Evolutionary conservation across 2,888 invertebrate genomes (phyloP).

Genomic region (Lasioglossum pauxillum): DNA sequence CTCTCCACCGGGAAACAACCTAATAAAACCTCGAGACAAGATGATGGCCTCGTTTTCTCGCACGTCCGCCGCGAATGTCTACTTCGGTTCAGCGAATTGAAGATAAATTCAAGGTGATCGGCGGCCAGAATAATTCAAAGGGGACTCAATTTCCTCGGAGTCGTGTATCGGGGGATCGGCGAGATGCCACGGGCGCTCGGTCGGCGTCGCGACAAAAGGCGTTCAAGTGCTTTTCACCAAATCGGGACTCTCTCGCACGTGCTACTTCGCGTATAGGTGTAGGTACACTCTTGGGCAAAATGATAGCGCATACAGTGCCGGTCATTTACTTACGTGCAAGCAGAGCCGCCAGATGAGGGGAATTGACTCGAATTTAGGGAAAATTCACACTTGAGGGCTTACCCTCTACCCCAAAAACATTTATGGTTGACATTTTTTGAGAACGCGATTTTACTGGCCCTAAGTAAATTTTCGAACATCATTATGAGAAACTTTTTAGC

Average conservation of each 20-base stretch:
- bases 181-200: not conserved
- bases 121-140: constrained; percentile 17
- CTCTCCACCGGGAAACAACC: not conserved
- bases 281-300: not conserved
- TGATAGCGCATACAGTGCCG: not conserved
- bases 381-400: too few relatives aligned
- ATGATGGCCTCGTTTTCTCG: constrained; percentile 10
- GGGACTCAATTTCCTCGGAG: constrained; percentile 17
- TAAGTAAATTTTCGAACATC: too few relatives aligned
- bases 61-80: not conserved
- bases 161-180: constrained; percentile 17
- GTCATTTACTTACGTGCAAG: not conserved
- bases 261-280: constrained; percentile 41
- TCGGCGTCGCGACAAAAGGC: constrained; percentile 39
- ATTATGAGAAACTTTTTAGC: too few relatives aligned
- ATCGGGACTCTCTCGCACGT: constrained; percentile 53
- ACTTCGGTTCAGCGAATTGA: not conserved
- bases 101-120: not conserved
- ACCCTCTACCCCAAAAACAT: too few relatives aligned
- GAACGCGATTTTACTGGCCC: too few relatives aligned
- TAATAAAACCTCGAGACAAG: constrained; percentile 18
- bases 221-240: constrained; percentile 57
- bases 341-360: too few relatives aligned
- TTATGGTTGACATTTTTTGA: too few relatives aligned
- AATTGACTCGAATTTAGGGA: too few relatives aligned